phyloP scores from a whole-genome alignment of 2,113 vertebrate species.

The Peromyscus californicus region DNA sequence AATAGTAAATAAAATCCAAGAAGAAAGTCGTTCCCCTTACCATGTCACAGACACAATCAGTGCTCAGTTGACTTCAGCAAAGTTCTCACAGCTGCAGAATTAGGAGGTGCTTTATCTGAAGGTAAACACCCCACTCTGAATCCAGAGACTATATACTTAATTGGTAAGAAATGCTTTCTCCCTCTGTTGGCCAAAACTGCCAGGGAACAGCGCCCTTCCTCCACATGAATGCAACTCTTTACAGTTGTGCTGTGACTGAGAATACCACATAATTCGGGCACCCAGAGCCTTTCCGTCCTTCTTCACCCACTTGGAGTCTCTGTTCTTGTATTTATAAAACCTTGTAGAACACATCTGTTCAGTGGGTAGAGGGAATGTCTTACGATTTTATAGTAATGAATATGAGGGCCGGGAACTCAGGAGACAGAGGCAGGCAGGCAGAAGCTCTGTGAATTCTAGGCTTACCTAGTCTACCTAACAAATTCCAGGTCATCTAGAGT shows the following conservation, averaged over 20 bases:
- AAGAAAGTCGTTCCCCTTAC: background rate
- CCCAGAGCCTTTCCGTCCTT: background rate
- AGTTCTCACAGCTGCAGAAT: background rate
- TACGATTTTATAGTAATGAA: background rate
- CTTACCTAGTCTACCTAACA: background rate
- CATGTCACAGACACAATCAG: background rate
- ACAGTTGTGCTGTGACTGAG: background rate
- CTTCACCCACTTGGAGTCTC: background rate
- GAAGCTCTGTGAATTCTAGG: background rate
- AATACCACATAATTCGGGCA: background rate
- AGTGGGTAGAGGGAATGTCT: background rate
- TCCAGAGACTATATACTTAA: background rate
- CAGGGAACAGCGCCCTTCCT: background rate
- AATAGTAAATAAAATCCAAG: background rate
- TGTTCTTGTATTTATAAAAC: background rate
- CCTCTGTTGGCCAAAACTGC: background rate
- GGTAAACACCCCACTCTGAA: background rate
- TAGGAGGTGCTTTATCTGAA: slow-evolving; percentile 37
- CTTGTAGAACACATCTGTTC: background rate
- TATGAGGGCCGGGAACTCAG: background rate
- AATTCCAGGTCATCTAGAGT: background rate
- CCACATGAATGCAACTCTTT: background rate
- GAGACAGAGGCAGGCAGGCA: background rate
- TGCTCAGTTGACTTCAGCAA: background rate
- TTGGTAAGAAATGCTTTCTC: slow-evolving; percentile 26